phyloP scores from a whole-genome alignment of 1,140 invertebrate species.

The Arion vulgaris region DNA sequence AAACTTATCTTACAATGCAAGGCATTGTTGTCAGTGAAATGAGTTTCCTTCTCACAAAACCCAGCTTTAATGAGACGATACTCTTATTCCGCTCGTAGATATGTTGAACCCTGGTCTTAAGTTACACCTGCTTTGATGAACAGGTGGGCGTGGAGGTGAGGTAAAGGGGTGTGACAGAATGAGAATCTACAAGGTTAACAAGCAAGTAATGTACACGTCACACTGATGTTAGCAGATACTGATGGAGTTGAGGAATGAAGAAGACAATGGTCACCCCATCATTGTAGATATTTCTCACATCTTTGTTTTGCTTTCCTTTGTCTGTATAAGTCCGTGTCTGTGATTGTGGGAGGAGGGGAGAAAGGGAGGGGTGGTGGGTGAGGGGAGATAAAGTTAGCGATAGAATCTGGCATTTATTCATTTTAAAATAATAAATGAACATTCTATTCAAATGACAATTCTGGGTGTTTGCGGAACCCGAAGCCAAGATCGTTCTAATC shows the following conservation, averaged over 20 bases:
- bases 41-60: conserved; percentile 15
- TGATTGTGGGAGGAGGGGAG: no score
- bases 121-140: neutral
- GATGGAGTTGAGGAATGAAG: neutral
- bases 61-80: neutral
- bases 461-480: no score
- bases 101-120: neutral
- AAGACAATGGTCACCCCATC: no score
- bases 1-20: neutral
- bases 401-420: no score
- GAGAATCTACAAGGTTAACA: neutral
- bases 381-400: no score
- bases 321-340: no score
- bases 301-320: no score
- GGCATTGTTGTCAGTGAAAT: neutral
- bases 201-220: neutral
- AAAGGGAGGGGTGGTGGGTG: no score
- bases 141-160: neutral
- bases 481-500: no score
- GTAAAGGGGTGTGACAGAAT: neutral
- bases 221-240: neutral
- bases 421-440: no score
- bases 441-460: no score
- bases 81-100: neutral
- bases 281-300: no score